Conservation (phyloP, 2,888 invertebrate species). For the Mechanitis messenoides region DNA sequence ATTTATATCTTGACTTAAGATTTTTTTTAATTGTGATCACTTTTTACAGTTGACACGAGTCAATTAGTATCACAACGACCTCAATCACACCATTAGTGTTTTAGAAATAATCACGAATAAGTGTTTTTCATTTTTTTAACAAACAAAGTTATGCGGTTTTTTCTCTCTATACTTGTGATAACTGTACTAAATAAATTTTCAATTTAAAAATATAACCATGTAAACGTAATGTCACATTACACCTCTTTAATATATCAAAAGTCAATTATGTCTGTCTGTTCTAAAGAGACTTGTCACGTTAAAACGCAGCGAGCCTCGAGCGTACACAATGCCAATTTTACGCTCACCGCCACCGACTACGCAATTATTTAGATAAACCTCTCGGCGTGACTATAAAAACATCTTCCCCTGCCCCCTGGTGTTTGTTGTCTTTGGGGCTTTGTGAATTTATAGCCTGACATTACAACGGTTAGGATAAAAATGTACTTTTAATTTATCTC, state of each 20-base stretch:
- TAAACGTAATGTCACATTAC: conserved; percentile 1
- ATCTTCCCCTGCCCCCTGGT: conserved; percentile 68
- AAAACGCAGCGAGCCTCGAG: conserved; percentile 34
- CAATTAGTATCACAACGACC: too few species aligned
- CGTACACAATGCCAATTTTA: conserved; percentile 71
- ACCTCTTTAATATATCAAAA: conserved; percentile 24
- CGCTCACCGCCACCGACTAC: conserved; percentile 74
- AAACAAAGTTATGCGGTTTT: too few species aligned
- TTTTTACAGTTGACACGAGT: too few species aligned
- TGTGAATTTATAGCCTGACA: conserved; percentile 70
- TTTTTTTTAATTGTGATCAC: too few species aligned
- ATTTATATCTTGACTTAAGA: too few species aligned
- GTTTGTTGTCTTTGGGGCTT: conserved; percentile 76
- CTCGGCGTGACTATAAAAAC: conserved; percentile 76
- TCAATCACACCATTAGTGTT: too few species aligned
- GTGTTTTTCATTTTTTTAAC: too few species aligned
- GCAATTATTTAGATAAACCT: conserved; percentile 77
- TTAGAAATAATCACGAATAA: too few species aligned
- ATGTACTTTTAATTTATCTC: conserved; percentile 77
- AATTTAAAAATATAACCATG: neutral
- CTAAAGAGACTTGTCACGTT: conserved; percentile 34
- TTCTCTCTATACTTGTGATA: too few species aligned
- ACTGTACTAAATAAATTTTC: neutral
- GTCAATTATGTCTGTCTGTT: conserved; percentile 29
- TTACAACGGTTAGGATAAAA: conserved; percentile 74